Conservation (phyloP, 1,140 invertebrate genomes). For the Macrobrachium rosenbergii region DNA sequence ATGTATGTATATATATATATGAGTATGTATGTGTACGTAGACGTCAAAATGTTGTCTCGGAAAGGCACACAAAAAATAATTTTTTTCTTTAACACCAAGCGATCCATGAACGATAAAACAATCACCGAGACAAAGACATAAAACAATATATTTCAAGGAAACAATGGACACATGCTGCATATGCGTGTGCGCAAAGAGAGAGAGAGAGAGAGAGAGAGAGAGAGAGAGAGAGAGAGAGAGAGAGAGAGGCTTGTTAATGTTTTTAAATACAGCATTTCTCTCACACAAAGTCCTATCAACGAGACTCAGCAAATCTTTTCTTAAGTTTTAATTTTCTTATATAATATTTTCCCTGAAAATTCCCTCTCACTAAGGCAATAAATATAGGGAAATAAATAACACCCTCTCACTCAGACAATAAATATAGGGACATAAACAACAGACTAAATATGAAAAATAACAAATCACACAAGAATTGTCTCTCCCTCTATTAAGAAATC, state of each 20-base stretch:
- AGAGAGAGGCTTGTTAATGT: not conserved
- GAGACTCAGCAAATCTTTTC: too few relatives aligned
- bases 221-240: not conserved
- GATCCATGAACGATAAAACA: too few relatives aligned
- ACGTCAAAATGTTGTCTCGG: not conserved
- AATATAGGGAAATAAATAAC: not conserved
- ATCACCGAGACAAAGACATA: too few relatives aligned
- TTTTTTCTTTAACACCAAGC: too few relatives aligned
- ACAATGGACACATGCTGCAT: not conserved
- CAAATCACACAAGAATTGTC: too few relatives aligned
- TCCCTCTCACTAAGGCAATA: not conserved
- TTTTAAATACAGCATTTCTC: too few relatives aligned
- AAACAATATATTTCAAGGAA: too few relatives aligned
- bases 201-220: slow-evolving; percentile 2
- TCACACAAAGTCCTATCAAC: too few relatives aligned
- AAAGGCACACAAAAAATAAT: too few relatives aligned
- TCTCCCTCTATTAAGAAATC: too few relatives aligned
- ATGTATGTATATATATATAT: not conserved
- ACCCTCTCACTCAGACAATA: not conserved
- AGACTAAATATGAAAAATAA: not conserved
- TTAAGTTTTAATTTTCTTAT: too few relatives aligned
- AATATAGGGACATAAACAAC: not conserved
- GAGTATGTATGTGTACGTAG: not conserved
- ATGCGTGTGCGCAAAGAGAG: not conserved
- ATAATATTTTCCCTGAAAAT: too few relatives aligned